Evolutionary conservation across 1,140 invertebrate genomes (phyloP).

Genomic region (Kradibia gibbosae): DNA sequence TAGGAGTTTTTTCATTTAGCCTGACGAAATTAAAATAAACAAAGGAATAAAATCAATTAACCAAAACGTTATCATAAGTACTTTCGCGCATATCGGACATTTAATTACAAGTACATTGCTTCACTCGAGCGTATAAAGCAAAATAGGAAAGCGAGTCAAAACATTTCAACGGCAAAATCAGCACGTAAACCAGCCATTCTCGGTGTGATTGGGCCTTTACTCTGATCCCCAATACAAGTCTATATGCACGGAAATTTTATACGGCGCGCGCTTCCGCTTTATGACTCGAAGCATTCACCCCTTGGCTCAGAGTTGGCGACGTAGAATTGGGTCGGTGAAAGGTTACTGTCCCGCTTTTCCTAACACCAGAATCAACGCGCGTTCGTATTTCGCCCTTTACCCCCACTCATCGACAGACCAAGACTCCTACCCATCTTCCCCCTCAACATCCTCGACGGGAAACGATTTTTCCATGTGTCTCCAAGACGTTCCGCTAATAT

Average conservation of each 20-base stretch:
- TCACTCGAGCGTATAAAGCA: not conserved
- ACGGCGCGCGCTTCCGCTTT: conserved; percentile 50
- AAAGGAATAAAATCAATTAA: no score
- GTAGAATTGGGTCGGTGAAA: conserved; percentile 59
- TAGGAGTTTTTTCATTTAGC: no score
- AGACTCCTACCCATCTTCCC: no score
- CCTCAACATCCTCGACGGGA: not conserved
- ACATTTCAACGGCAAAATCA: not conserved
- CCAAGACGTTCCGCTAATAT: not conserved
- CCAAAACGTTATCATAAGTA: no score
- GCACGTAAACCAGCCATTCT: not conserved
- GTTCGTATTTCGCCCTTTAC: conserved; percentile 27
- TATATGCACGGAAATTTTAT: conserved; percentile 23
- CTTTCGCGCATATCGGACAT: no score
- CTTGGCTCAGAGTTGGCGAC: not conserved
- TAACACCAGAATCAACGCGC: conserved; percentile 40
- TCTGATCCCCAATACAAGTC: not conserved
- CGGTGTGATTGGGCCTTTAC: not conserved
- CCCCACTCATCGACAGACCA: no score
- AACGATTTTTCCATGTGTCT: not conserved
- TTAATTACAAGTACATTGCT: no score
- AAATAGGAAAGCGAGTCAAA: not conserved
- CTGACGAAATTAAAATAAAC: no score
- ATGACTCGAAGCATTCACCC: conserved; percentile 55
- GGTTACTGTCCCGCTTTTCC: conserved; percentile 60